phyloP scores from a whole-genome alignment of 2,797 vertebrate genomes.

The Bucorvus abyssinicus region DNA sequence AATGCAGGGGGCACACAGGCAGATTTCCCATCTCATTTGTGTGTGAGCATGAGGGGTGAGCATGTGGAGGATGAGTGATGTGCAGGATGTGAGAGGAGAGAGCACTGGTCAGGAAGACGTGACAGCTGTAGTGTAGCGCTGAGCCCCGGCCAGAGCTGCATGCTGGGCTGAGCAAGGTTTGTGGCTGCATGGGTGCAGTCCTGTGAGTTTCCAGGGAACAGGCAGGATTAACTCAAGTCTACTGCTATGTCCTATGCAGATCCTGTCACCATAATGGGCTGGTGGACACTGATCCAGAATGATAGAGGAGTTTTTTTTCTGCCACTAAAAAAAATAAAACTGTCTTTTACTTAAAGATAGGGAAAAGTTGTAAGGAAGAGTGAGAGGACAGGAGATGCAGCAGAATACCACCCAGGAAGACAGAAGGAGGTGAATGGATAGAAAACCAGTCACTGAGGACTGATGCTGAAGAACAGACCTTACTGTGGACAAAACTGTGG shows the following conservation, averaged over 20 bases:
- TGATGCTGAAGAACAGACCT: not conserved
- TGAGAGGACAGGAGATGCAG: not conserved
- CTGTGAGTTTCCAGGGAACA: not conserved
- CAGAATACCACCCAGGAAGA: not conserved
- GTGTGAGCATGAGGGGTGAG: rapidly evolving
- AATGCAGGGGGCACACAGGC: rapidly evolving
- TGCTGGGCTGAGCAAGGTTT: not conserved
- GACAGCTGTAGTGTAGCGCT: not conserved
- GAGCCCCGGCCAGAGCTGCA: not conserved
- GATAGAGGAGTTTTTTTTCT: not conserved
- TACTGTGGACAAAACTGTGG: not conserved
- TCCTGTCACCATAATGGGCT: not conserved
- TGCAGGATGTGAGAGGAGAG: rapidly evolving
- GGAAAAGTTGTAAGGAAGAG: not conserved
- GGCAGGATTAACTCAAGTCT: not conserved
- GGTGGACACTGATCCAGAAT: not conserved
- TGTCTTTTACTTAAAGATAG: not conserved
- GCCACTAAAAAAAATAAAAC: not conserved
- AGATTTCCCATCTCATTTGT: not conserved
- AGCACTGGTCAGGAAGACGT: not conserved
- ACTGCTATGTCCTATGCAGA: not conserved
- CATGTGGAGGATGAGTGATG: rapidly evolving
- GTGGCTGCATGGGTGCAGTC: rapidly evolving
- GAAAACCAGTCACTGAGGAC: not conserved
- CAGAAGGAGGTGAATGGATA: not conserved